A percentile compares a stretch with the other conserved stretches of the same genome.
phyloP scores from a whole-genome alignment of 2,797 vertebrate species.

The Trachurus trachurus region DNA sequence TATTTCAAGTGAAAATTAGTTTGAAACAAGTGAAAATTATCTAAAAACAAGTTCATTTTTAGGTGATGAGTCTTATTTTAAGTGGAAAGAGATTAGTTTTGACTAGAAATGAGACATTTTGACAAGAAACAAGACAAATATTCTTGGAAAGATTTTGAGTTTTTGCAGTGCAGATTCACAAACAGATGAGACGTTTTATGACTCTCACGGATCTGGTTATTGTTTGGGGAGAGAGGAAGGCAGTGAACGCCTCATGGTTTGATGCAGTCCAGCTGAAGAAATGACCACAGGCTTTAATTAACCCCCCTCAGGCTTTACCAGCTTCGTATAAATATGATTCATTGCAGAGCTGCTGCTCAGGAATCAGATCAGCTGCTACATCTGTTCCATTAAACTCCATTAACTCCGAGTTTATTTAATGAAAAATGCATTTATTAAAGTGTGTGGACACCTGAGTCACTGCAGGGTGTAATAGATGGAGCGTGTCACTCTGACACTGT shows the following conservation, averaged over 20 bases:
- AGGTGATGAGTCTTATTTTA: too few relatives aligned
- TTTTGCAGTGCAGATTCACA: too few relatives aligned
- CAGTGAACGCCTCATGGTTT: background rate
- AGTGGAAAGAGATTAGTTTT: too few relatives aligned
- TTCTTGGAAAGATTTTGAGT: too few relatives aligned
- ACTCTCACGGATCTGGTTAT: background rate
- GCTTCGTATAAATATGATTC: background rate
- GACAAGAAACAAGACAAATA: too few relatives aligned
- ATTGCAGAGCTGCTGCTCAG: background rate
- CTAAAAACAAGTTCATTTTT: too few relatives aligned
- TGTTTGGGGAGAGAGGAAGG: background rate
- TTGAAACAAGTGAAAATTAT: too few relatives aligned
- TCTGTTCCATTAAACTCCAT: background rate
- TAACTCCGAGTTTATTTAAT: background rate
- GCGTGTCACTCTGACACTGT: too few relatives aligned
- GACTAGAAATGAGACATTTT: too few relatives aligned
- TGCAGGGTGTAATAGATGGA: too few relatives aligned
- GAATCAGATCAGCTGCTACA: background rate
- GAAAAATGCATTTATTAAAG: background rate
- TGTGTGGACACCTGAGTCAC: too few relatives aligned
- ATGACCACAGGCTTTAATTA: background rate
- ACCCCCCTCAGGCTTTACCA: background rate
- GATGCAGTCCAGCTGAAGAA: background rate
- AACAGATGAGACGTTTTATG: conserved; percentile 7
- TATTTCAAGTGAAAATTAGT: too few relatives aligned